Base-by-base conservation (phyloP, 2,888 invertebrate genomes). In the Plemyria rubiginata region DNA sequence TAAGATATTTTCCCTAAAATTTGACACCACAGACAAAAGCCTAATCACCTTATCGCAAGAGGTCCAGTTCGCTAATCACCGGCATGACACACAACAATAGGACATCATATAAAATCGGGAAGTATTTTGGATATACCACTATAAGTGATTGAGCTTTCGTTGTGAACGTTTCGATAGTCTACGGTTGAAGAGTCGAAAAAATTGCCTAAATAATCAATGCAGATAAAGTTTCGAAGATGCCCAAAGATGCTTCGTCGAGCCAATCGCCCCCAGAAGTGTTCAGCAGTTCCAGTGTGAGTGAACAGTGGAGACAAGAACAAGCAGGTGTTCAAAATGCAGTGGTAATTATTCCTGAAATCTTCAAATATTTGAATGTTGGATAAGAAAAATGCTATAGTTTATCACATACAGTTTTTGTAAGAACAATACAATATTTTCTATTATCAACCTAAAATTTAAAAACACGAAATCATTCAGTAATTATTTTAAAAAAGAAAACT, bases 31-130 rank as follows among this genome's bases (percentile, higher is more conserved):
- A 70, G 70, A 74, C 66, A 72, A 67, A 38, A 54, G 52, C 55
- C 16, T 77, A 76, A 78, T 75, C 60, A 76, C 70, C 70, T 70
- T 56, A 74, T 75, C 66, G 61, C 65, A 65, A 54, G 46, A 68
- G 59, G 62, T 70, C 72, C 70, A 68, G 69, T 80, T 79, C 70
- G 70, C 74, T 80, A 80, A 81, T 80, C 59, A 76, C 70, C 69
- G 32, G 29, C 13, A 60, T 66, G 62, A 70, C 65, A 70, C 60
- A 70, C 13, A 52, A 65, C 68, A 68, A 68, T 66, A 66, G 74
- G 65, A 67, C 73, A 71, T 66, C 72, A 73, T 86, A 87, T 87
- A 86, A 83, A 86, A 76, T 66, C 65, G 62, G 67, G 73, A 74
- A 74, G 70, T 74, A 67, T 54, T 57, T 66, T 67, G 70, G 66